Evolutionary conservation across 2,113 vertebrate genomes (phyloP), one percentile per base, ranked within the genome.

Genomic region (Cyprinodon variegatus): DNA sequence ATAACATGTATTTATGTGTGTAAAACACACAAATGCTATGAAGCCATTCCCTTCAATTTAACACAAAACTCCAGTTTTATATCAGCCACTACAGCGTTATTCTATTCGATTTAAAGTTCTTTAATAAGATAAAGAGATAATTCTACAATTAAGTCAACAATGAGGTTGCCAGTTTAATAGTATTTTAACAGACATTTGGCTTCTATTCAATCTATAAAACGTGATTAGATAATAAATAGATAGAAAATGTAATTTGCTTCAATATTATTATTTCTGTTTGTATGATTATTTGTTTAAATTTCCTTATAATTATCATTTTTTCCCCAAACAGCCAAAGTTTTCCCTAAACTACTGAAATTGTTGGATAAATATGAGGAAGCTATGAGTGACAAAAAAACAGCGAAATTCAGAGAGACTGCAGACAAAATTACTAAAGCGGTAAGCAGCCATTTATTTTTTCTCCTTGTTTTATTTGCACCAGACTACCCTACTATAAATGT

Each of bases 281-380:
- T 48, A 17, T 0, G 0, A 57, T 20, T 57, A 6, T 57, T 57
- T 57, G 50, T n/a, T 6, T 15, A 57, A 0, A 1, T 53, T n/a
- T 75, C n/a, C 1, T 65, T 2, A 61, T 38, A 1, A 48, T 71
- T 1, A 60, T 53, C 1, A 29, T 74, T 81, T 71, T 86, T 0
- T 14, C 50, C 0, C 74, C 86, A 76, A 65, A 22, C 4, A 93
- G 93, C 74, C 15, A 90, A 86, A 68, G 82, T 89, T 45, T 93
- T 92, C 62, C 88, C 88, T 63, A 89, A 88, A 73, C 0, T 14
- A 1, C 57, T 94, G 2, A 0, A 0, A 0, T 0, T 90, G 4
- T 0, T 0, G 9, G 0, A 0, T 0, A 0, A 0, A 0, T 93
- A 67, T 43, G 0, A 0, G 0, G 0, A 0, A 0, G 0, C 0